These are phyloP conservation scores for Mus musculus DNA, from an alignment of 2,113 vertebrate species.

Conservation along the genomic window DNA sequence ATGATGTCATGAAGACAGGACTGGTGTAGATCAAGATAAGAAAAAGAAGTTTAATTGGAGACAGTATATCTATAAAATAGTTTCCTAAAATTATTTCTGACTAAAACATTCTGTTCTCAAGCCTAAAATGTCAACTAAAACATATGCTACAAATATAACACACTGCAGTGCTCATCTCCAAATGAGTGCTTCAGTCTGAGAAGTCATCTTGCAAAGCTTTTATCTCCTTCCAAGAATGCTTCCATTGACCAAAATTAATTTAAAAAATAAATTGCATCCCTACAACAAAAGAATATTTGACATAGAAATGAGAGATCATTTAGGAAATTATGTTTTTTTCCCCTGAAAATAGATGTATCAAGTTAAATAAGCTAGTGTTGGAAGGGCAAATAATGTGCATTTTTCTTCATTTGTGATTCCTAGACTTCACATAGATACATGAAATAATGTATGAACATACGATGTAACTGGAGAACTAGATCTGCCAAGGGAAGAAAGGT, in stretches of 20 bases:
- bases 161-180: not conserved
- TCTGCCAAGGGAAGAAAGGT: too few relatives aligned
- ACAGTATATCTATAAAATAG: not conserved
- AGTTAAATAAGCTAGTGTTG: not conserved
- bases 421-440: not conserved
- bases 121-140: conserved; percentile 25
- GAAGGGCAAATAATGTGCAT: not conserved
- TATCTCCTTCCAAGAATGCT: not conserved
- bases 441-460: not conserved
- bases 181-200: not conserved
- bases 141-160: not conserved
- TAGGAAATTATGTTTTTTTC: not conserved
- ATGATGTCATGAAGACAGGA: not conserved
- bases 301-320: not conserved
- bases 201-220: not conserved
- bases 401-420: not conserved
- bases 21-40: not conserved
- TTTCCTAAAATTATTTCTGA: too few relatives aligned
- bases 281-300: conserved; percentile 3
- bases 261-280: not conserved
- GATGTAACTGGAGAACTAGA: not conserved
- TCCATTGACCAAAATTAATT: not conserved
- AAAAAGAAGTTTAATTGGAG: not conserved
- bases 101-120: not conserved
- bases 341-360: not conserved